Evolutionary conservation across 2,888 invertebrate genomes (phyloP), one percentile per base, ranked within the genome.

Genomic region (Aphodius granarius): DNA sequence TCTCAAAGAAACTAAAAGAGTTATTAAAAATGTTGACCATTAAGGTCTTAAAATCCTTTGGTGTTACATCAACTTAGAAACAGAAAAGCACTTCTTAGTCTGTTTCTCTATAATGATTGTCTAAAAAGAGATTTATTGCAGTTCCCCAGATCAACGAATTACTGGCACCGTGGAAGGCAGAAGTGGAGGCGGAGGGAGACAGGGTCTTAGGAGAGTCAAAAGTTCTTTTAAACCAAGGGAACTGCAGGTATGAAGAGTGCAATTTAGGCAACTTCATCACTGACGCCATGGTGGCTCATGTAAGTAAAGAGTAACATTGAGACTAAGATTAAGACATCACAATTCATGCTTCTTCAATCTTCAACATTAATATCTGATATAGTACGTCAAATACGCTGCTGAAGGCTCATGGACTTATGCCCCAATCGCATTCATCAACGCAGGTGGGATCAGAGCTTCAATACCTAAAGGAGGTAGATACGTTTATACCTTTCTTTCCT

Each of bases 231-330:
- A 88, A 90, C 1, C 89, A 88, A 63, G 85, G 86, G 0, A 82
- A 84, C 1, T 94, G 94, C 80, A 83, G 90, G 0, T 86, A 86
- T 6, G 83, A 82, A 0, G 95, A 95, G 85, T 95, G 95, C 81
- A 93, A 92, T 81, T 86, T 95, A 71, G 95, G 94, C 22, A 92
- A 91, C 83, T 90, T 94, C 21, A 89, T 94, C 72, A 90, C 93
- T 63, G 94, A 95, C 79, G 91, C 94, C 0, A 91, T 92, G 87
- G 87, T 94, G 78, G 87, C 92, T 82, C 83, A 89, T 74, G 94
- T 93, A 85, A 63, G 18, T 6, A 64, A 64, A 21, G 13, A 3
- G 17, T 16, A 22, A n/a, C 62, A 71, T 22, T n/a, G n/a, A n/a
- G n/a, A n/a, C n/a, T n/a, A n/a, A 22, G 18, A 18, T 71, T 21